Percentiles rank a stretch among this genome's conserved stretches.
Evolutionary conservation across 1,140 invertebrate species (phyloP).

Genomic region (Doryteuthis pealeii): DNA sequence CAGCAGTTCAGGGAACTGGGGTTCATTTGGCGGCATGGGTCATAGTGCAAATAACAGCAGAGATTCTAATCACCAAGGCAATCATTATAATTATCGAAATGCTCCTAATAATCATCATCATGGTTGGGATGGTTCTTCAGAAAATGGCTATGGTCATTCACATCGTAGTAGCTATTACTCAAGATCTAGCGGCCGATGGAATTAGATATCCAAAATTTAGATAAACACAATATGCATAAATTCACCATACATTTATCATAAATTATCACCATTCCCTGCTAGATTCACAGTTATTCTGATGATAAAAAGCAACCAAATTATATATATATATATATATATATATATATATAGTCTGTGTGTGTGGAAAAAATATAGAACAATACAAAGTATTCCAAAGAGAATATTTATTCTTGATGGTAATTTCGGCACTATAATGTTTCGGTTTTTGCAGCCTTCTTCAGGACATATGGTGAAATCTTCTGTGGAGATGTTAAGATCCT

Average conservation of each 20-base stretch:
- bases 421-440: too few species aligned
- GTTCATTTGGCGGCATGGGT: constrained; percentile 23
- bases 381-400: not conserved
- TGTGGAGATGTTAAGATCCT: too few species aligned
- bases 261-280: not conserved
- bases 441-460: too few species aligned
- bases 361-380: too few species aligned
- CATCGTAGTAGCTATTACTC: constrained; percentile 15
- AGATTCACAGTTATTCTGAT: not conserved
- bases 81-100: not conserved
- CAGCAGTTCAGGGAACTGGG: constrained; percentile 44
- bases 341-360: too few species aligned
- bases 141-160: constrained; percentile 24
- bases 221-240: not conserved
- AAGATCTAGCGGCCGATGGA: constrained; percentile 21
- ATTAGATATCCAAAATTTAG: constrained; percentile 13
- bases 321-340: not conserved
- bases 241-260: not conserved
- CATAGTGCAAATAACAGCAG: not conserved
- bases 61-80: not conserved
- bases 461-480: too few species aligned
- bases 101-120: constrained; percentile 5
- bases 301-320: not conserved
- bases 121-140: constrained; percentile 23
- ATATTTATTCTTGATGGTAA: too few species aligned